phyloP scores from a whole-genome alignment of 1,140 invertebrate species.

The Lanistes nyassanus region DNA sequence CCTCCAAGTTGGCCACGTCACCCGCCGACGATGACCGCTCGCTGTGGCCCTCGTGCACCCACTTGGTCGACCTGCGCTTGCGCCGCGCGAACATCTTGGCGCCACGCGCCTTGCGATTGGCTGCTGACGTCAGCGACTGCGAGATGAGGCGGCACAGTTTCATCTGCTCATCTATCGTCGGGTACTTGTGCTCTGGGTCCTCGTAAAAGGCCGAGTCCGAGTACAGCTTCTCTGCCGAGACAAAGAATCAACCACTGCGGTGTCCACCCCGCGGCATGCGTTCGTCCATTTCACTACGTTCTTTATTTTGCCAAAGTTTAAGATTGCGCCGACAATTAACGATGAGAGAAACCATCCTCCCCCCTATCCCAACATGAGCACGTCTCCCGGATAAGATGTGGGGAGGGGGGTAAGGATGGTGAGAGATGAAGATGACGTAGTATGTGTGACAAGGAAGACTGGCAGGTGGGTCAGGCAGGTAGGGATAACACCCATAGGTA shows the following conservation, averaged over 20 bases:
- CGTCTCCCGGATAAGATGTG: background rate
- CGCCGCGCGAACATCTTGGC: slow-evolving; percentile 95
- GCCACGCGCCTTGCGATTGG: slow-evolving; percentile 90
- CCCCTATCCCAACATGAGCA: background rate
- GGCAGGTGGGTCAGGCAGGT: background rate
- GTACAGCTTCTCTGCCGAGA: slow-evolving; percentile 83
- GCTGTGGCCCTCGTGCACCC: slow-evolving; percentile 91
- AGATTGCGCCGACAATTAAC: no score
- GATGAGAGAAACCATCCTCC: no score
- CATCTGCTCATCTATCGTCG: slow-evolving; percentile 95
- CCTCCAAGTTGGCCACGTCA: slow-evolving; percentile 44
- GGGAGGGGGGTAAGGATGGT: background rate
- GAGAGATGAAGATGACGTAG: background rate
- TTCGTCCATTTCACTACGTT: background rate
- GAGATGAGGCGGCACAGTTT: slow-evolving; percentile 90
- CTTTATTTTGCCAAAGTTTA: no score
- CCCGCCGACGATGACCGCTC: slow-evolving; percentile 55
- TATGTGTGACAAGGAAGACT: background rate
- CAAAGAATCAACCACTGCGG: slow-evolving; percentile 9
- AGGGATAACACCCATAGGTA: background rate
- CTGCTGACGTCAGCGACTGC: slow-evolving; percentile 89
- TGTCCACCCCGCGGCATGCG: background rate
- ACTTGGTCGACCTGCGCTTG: slow-evolving; percentile 91
- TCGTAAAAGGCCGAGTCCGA: slow-evolving; percentile 92
- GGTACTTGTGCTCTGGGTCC: slow-evolving; percentile 81